Evolutionary conservation across 2,888 invertebrate species (phyloP), one percentile per base, ranked within the genome.

Genomic region (Chrysotoxum bicinctum): DNA sequence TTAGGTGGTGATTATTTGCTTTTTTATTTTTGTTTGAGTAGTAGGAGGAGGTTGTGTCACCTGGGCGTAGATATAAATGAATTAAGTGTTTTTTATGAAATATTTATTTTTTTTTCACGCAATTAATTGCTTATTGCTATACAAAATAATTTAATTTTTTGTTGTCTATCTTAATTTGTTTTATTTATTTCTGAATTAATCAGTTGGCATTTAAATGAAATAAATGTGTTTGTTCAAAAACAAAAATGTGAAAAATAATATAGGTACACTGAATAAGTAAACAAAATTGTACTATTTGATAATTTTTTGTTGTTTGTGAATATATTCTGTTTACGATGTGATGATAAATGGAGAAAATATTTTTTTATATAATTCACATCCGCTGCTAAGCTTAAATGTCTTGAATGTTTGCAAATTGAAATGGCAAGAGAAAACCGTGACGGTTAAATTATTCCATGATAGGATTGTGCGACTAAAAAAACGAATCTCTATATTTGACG

Each of bases 171-270:
- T 43, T 43, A 0, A 43, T 14, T 21, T 16, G n/a, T 45, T 40
- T 7, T 26, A 43, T 68, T 60, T 74, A 45, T 52, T 80, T 74
- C 35, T 35, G 30, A 64, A 62, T 75, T 26, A 54, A 74, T 80
- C 64, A 37, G 75, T 81, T 56, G 40, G n/a, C 32, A 69, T 50
- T 69, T 62, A 58, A 70, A 70, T 64, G 48, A 32, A 56, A 30
- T 14, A 30, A 3, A 10, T 12, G 4, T 75, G 32, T 62, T 69
- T 45, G 19, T 40, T 70, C 32, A 26, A 54, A 81, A 48, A 54
- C 9, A 5, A 16, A n/a, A 32, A 54, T 3, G 8, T n/a, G 1
- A 23, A 50, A 10, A 50, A 23, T 7, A 23, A 23, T 26, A 1
- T 7, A 23, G 7, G 23, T 7, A 50, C 12, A 14, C 21, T 23